Evolutionary conservation across 92 coral and sea anemone genomes (phyloP).

Genomic region (Micromussa lordhowensis): DNA sequence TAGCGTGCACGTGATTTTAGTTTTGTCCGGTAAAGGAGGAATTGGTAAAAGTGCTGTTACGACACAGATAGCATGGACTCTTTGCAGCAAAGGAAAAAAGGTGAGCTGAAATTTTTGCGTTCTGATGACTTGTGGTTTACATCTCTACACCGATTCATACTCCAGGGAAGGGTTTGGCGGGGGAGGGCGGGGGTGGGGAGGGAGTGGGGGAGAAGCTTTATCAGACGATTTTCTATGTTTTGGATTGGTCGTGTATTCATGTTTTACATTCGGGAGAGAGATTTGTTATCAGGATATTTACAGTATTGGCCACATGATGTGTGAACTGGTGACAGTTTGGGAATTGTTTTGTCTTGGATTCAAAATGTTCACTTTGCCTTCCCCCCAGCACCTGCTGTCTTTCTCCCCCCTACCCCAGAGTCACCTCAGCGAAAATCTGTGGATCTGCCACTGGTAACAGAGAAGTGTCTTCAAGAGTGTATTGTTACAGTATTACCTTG

Average conservation of each 20-base stretch:
- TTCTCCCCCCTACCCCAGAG: too few relatives aligned
- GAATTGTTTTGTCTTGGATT: too few relatives aligned
- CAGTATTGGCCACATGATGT: background rate
- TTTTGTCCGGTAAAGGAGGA: slow-evolving; percentile 98
- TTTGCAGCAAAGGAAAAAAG: slow-evolving; percentile 85
- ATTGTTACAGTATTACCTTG: background rate
- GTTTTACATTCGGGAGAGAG: background rate
- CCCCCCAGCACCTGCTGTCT: too few relatives aligned
- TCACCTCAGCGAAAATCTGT: too few relatives aligned
- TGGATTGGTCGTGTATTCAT: background rate
- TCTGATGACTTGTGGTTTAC: background rate
- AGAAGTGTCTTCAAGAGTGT: too few relatives aligned
- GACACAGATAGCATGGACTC: slow-evolving; percentile 92
- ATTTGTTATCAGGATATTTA: background rate
- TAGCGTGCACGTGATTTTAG: slow-evolving; percentile 85
- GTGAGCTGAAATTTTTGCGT: slow-evolving; percentile 51
- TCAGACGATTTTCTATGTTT: too few relatives aligned
- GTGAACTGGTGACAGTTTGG: background rate
- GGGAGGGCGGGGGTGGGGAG: too few relatives aligned
- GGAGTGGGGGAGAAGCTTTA: too few relatives aligned
- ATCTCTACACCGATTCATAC: too few relatives aligned
- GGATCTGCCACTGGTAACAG: too few relatives aligned
- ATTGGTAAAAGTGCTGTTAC: slow-evolving; percentile 94
- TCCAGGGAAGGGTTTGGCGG: too few relatives aligned
- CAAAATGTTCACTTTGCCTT: too few relatives aligned